These are phyloP conservation scores for Drosophila tanythrix DNA, from an alignment of 2,888 invertebrate genomes.

Conservation along the genomic window DNA sequence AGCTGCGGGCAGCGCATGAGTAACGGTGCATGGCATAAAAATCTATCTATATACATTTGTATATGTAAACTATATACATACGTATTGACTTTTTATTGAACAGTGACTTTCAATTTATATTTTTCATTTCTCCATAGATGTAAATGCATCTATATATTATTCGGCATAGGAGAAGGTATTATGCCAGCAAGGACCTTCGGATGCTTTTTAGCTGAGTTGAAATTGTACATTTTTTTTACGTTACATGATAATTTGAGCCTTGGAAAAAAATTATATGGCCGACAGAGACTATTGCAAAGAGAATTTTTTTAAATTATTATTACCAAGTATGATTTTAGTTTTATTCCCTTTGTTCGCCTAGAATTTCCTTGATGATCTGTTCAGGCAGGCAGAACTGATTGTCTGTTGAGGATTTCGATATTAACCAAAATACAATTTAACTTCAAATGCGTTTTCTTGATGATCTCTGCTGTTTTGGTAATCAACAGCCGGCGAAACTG, in stretches of 20 bases:
- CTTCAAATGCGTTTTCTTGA: background rate
- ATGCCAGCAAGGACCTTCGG: background rate
- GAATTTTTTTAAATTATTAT: background rate
- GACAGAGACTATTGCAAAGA: background rate
- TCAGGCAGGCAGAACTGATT: background rate
- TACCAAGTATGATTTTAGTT: background rate
- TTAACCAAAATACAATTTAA: background rate
- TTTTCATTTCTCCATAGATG: background rate
- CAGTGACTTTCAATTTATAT: background rate
- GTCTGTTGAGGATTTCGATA: background rate
- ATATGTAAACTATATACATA: background rate
- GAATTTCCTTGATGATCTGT: background rate
- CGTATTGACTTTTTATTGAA: background rate
- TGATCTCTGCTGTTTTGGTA: background rate
- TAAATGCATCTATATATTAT: background rate
- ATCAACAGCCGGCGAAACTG: background rate
- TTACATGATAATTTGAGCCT: background rate
- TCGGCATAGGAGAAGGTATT: background rate
- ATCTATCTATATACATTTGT: background rate
- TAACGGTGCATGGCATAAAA: slow-evolving; percentile 24
- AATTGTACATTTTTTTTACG: background rate
- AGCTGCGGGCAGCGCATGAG: slow-evolving; percentile 55
- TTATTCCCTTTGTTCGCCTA: background rate
- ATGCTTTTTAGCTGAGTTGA: background rate
- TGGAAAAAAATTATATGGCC: background rate